phyloP scores from a whole-genome alignment of 2,888 invertebrate genomes.

The Tenthredo mesomela region DNA sequence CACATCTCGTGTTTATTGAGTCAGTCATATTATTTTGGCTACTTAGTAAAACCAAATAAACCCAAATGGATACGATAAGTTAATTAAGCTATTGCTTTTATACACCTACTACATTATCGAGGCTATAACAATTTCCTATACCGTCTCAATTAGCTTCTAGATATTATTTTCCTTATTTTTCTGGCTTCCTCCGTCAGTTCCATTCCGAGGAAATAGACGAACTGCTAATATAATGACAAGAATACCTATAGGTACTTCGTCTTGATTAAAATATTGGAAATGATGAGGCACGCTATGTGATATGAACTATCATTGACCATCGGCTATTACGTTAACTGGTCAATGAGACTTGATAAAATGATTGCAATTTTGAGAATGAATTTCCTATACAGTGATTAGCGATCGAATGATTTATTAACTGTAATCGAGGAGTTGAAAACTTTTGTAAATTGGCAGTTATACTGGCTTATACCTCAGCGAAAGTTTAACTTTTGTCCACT shows the following conservation, averaged over 20 bases:
- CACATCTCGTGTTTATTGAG: not conserved
- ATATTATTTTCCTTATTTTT: not conserved
- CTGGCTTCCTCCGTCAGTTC: not conserved
- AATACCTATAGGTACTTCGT: not conserved
- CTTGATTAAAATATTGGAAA: slow-evolving; percentile 28
- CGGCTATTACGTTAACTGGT: not conserved
- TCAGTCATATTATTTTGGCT: not conserved
- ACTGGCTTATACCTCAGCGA: not conserved
- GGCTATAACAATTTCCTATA: not conserved
- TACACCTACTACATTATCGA: not conserved
- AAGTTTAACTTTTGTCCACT: not conserved
- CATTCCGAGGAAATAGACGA: not conserved
- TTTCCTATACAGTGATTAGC: not conserved
- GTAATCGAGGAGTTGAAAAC: not conserved
- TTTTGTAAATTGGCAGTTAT: not conserved
- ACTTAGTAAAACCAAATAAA: not conserved
- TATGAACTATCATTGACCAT: not conserved
- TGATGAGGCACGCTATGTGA: not conserved
- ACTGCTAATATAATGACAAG: slow-evolving; percentile 7
- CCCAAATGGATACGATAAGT: not conserved
- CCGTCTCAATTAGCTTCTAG: not conserved
- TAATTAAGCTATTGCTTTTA: slow-evolving; percentile 4
- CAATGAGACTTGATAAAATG: not conserved
- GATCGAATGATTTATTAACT: not conserved
- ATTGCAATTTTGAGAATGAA: not conserved